These are phyloP conservation scores for Ephydatia muelleri DNA, from an alignment of 37 sponge, comb jelly and placozoan genomes.

Conservation along the genomic window DNA sequence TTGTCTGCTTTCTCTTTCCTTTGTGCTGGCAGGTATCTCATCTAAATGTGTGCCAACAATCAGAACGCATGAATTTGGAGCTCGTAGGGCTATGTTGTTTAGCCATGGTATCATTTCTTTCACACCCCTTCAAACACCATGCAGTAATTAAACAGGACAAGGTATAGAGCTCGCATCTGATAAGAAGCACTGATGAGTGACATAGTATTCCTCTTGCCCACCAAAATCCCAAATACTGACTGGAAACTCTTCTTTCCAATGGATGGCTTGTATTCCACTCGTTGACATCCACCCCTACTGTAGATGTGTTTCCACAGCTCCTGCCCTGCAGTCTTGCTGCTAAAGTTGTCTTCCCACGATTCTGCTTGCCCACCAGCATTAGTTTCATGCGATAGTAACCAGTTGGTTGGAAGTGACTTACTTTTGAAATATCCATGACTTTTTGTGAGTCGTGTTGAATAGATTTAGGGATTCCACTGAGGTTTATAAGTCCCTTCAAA, in stretches of 20 bases:
- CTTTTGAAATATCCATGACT: conserved; percentile 35
- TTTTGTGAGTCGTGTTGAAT: conserved; percentile 10
- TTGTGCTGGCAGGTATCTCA: conserved; percentile 38
- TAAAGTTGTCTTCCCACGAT: conserved; percentile 58
- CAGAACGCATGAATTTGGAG: conserved; percentile 37
- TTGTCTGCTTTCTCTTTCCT: conserved; percentile 33
- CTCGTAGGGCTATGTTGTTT: conserved; percentile 56
- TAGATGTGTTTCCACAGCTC: conserved; percentile 27
- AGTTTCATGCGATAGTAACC: conserved; percentile 73
- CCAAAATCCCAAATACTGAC: conserved; percentile 78
- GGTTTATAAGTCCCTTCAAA: conserved; percentile 23
- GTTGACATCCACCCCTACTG: conserved; percentile 22
- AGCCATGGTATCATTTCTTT: conserved; percentile 54
- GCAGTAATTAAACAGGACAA: conserved; percentile 52
- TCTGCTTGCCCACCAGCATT: conserved; percentile 60
- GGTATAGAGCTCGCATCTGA: conserved; percentile 63
- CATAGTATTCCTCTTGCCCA: conserved; percentile 73
- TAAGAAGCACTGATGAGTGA: conserved; percentile 73
- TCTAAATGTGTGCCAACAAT: conserved; percentile 64
- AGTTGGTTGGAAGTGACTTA: conserved; percentile 22
- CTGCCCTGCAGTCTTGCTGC: conserved; percentile 49
- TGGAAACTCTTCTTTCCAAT: conserved; percentile 25
- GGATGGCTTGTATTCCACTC: conserved; percentile 35
- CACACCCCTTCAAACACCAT: conserved; percentile 39
- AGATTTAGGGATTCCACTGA: conserved; percentile 21